Evolutionary conservation across 2,113 vertebrate species (phyloP), one percentile per base, ranked within the genome.

Genomic region (Cinclus cinclus): DNA sequence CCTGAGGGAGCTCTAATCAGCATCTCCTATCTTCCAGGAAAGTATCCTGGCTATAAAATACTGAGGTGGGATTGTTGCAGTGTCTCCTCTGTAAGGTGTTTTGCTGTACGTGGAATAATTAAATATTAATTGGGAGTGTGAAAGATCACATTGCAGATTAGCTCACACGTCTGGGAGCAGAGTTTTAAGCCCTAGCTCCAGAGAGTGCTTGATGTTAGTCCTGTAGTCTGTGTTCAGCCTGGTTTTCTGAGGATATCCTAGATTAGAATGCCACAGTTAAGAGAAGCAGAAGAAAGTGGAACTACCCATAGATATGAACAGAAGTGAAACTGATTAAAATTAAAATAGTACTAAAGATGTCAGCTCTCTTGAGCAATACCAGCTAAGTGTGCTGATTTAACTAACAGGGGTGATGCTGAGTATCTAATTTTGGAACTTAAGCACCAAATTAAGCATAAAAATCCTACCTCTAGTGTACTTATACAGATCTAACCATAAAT

Each of bases 21-120:
- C 0, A 7, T 90, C 95, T 93, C 46, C 68, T 90, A 96, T 97
- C 96, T 97, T 93, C 59, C 92, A 94, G 79, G 83, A 77, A 95
- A 83, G 90, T 77, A 86, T 96, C 76, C 92, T 94, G 94, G 92
- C 90, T 96, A 90, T 93, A 80, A 96, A 96, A 96, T 96, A 77
- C 83, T n/a, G 59, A 92, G 79, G 33, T 83, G 79, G 68, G 47
- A 74, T 90, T 23, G 70, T 80, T 86, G 75, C 67, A 65, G 30
- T 95, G 71, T 86, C 68, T 95, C 27, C 71, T 83, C 83, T 86
- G 81, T 71, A 94, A 92, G 83, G 76, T 80, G 63, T 94, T 96
- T 94, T 86, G 71, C 88, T 83, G 77, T 92, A 42, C 3, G 0
- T 70, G 42, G 75, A 95, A 96, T 94, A 96, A 95, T 92, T 93